Conservation (phyloP, 2,888 invertebrate genomes). For the Cantharis nigra region DNA sequence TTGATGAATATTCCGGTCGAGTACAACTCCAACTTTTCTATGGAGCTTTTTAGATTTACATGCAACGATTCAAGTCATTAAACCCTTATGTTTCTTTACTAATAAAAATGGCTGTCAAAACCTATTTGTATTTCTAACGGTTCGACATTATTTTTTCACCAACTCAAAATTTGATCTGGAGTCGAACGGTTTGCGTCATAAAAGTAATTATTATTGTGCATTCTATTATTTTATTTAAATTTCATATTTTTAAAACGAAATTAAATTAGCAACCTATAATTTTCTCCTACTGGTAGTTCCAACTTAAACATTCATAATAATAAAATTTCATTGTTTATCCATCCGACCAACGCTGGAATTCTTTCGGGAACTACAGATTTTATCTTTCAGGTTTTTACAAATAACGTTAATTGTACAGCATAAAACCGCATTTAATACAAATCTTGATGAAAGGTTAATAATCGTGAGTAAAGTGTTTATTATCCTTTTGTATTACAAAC, state of each 20-base stretch:
- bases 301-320: not conserved
- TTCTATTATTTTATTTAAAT: not conserved
- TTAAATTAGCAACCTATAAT: not conserved
- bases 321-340: not conserved
- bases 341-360: not conserved
- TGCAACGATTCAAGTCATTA: conserved; percentile 24
- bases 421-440: conserved; percentile 1
- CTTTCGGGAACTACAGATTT: not conserved
- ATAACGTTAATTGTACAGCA: not conserved
- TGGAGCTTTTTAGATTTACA: conserved; percentile 23
- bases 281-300: not conserved
- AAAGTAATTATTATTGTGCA: not conserved
- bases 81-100: conserved; percentile 19
- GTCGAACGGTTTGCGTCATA: not conserved
- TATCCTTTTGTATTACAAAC: conserved; percentile 1
- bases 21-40: conserved; percentile 19
- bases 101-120: conserved; percentile 17
- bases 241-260: not conserved
- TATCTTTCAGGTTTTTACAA: not conserved
- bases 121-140: not conserved
- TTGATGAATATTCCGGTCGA: conserved; percentile 28
- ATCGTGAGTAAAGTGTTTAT: not conserved
- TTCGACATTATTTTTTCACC: not conserved
- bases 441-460: conserved; percentile 4
- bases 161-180: not conserved